These are phyloP conservation scores for Pseudomyrmex cubaensis DNA, from an alignment of 1,140 invertebrate species.

Conservation along the genomic window DNA sequence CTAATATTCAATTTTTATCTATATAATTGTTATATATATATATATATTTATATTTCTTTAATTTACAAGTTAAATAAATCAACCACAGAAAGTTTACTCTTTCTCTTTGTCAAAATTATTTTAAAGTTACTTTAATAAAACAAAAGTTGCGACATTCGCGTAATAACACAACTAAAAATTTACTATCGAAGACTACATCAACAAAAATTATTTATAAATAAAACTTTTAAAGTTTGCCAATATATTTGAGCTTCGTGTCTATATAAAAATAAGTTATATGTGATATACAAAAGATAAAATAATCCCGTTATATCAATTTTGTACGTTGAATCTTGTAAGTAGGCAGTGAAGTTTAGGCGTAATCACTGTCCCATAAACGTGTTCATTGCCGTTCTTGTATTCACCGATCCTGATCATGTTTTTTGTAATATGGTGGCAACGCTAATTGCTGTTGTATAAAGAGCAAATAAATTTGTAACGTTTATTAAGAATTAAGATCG, in stretches of 20 bases:
- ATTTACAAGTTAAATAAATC: conserved; percentile 38
- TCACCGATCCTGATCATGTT: conserved; percentile 50
- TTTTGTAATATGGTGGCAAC: conserved; percentile 58
- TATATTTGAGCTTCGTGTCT: too few relatives aligned
- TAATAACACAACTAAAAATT: background rate
- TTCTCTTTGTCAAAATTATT: conserved; percentile 4
- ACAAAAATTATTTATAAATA: conserved; percentile 19
- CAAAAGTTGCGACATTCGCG: conserved; percentile 18
- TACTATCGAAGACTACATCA: background rate
- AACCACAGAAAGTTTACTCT: conserved; percentile 22
- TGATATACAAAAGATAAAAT: conserved; percentile 58
- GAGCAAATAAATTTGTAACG: background rate
- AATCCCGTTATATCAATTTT: conserved; percentile 58
- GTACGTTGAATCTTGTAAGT: conserved; percentile 70
- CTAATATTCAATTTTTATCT: conserved; percentile 61
- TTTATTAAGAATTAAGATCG: background rate
- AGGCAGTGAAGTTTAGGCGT: conserved; percentile 69
- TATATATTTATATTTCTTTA: conserved; percentile 18
- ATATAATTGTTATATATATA: background rate
- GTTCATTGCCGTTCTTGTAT: conserved; percentile 57
- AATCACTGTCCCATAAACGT: conserved; percentile 64
- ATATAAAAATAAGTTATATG: conserved; percentile 55
- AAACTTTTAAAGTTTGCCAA: too few relatives aligned
- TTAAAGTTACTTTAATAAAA: conserved; percentile 23
- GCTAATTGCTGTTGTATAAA: conserved; percentile 31